Conservation (phyloP, 2,113 vertebrate genomes). For the Raja brachyura region DNA sequence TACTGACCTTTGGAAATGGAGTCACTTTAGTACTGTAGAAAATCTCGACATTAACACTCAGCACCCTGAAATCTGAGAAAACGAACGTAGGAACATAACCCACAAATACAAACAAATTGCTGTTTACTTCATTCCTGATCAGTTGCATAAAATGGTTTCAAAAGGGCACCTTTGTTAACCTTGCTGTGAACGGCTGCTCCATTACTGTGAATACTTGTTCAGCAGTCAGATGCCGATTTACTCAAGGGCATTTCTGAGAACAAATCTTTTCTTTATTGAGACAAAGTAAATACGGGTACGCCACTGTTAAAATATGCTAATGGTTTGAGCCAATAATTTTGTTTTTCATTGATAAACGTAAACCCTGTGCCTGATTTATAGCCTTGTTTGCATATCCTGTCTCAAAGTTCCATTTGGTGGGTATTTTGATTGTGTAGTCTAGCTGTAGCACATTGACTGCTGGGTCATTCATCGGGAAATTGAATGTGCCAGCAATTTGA, state of each 20-base stretch:
- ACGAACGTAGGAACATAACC: background rate
- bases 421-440: background rate
- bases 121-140: background rate
- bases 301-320: slow-evolving; percentile 29
- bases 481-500: background rate
- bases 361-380: background rate
- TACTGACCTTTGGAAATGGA: background rate
- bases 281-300: background rate
- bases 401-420: background rate
- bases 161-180: background rate
- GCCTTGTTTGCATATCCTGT: slow-evolving; percentile 18
- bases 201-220: background rate
- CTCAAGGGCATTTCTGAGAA: background rate
- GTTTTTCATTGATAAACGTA: background rate
- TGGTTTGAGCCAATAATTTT: background rate
- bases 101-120: background rate
- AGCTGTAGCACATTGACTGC: background rate
- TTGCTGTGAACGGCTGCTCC: background rate
- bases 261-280: background rate
- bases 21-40: background rate
- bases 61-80: background rate
- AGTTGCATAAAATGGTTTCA: too few relatives aligned
- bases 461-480: background rate
- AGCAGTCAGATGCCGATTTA: background rate
- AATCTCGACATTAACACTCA: background rate